Percentiles rank a stretch among this genome's conserved stretches.
Evolutionary conservation across 2,888 invertebrate genomes (phyloP).

Genomic region (Calephelis perditalis): DNA sequence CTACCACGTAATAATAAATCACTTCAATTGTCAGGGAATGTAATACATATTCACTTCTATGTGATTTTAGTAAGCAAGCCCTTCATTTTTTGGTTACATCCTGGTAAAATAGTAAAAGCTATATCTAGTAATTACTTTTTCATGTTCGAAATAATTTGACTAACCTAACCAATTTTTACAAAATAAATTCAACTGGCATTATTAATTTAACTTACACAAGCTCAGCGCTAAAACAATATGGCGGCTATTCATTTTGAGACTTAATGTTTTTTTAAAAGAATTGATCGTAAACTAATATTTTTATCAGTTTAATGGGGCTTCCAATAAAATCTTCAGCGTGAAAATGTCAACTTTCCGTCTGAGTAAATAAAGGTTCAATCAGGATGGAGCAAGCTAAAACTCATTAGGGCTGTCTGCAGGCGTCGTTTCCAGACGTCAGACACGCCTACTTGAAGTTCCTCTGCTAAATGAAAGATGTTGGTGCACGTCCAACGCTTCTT

Average conservation of each 20-base stretch:
- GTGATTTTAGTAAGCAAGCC: too few species aligned
- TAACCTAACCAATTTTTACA: too few species aligned
- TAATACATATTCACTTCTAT: too few species aligned
- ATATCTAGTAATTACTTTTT: too few species aligned
- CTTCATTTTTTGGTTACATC: too few species aligned
- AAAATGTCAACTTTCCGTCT: constrained; percentile 30
- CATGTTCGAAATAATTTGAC: too few species aligned
- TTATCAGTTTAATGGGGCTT: constrained; percentile 6
- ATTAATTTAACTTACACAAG: too few species aligned
- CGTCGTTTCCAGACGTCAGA: constrained; percentile 40
- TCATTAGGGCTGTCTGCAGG: constrained; percentile 49
- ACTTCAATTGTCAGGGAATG: too few species aligned
- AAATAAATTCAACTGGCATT: too few species aligned
- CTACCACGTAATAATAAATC: too few species aligned
- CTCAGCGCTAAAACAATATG: background rate
- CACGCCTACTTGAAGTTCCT: constrained; percentile 42
- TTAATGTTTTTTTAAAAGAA: background rate
- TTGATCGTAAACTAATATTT: constrained; percentile 2
- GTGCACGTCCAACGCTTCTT: constrained; percentile 35
- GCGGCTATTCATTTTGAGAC: background rate
- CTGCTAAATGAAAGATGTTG: constrained; percentile 42
- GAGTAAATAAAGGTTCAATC: constrained; percentile 43
- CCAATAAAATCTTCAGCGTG: constrained; percentile 15
- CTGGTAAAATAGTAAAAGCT: too few species aligned
- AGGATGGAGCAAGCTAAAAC: constrained; percentile 33